Evolutionary conservation across 1,140 invertebrate genomes (phyloP).

Genomic region (Drosophila lini): DNA sequence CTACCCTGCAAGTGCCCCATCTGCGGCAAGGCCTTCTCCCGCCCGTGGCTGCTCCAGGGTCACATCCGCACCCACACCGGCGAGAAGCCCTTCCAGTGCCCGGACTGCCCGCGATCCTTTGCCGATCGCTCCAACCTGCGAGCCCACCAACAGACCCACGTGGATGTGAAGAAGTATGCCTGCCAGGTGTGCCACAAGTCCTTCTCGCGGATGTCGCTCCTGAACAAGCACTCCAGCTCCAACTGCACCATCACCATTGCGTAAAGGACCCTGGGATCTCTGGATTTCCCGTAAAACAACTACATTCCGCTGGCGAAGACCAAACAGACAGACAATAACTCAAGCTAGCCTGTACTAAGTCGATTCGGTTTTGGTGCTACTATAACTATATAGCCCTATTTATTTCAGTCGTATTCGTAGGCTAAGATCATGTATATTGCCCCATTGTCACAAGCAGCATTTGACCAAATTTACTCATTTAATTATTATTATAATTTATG

Average conservation of each 20-base stretch:
- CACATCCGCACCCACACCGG: slow-evolving; percentile 95
- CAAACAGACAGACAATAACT: slow-evolving; percentile 69
- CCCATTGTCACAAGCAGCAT: slow-evolving; percentile 66
- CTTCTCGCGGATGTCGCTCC: slow-evolving; percentile 95
- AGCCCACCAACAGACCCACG: slow-evolving; percentile 89
- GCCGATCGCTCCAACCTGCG: slow-evolving; percentile 94
- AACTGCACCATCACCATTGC: slow-evolving; percentile 82
- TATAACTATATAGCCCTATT: slow-evolving; percentile 39
- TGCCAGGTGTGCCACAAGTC: slow-evolving; percentile 86
- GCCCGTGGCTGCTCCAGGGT: slow-evolving; percentile 98
- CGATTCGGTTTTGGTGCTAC: slow-evolving; percentile 77
- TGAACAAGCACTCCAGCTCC: slow-evolving; percentile 92
- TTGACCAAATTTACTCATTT: slow-evolving; percentile 71
- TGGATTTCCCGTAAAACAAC: background rate
- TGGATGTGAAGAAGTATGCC: slow-evolving; percentile 85
- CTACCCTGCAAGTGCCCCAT: slow-evolving; percentile 98
- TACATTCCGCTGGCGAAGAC: slow-evolving; percentile 82
- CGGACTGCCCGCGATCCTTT: slow-evolving; percentile 97
- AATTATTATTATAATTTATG: slow-evolving; percentile 41
- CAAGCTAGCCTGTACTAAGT: slow-evolving; percentile 40
- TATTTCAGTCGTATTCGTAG: slow-evolving; percentile 46
- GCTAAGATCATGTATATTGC: slow-evolving; percentile 70
- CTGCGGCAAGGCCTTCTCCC: slow-evolving; percentile 98
- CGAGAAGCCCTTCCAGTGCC: slow-evolving; percentile 98
- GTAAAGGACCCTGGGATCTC: slow-evolving; percentile 38